phyloP scores from a whole-genome alignment of 1,140 invertebrate species.

The Harlomillsia oculata region DNA sequence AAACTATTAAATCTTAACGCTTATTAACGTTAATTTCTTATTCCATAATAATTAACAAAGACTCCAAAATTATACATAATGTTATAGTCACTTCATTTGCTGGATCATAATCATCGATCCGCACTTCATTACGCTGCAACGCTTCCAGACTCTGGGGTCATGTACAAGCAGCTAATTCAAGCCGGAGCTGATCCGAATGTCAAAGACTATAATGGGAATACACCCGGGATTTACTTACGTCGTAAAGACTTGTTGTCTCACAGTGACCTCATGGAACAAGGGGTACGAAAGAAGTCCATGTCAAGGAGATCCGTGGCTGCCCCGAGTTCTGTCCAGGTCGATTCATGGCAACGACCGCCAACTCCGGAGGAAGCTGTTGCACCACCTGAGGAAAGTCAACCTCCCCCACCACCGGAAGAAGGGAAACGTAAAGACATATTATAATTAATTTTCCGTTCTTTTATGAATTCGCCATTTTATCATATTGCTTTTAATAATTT shows the following conservation, averaged over 20 bases:
- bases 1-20: slow-evolving; percentile 49
- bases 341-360: slow-evolving; percentile 20
- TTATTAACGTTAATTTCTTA: background rate
- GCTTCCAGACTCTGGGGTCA: slow-evolving; percentile 73
- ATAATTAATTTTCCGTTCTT: too few relatives aligned
- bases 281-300: background rate
- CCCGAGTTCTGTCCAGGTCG: background rate
- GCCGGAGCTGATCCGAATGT: slow-evolving; percentile 71
- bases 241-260: slow-evolving; percentile 59
- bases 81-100: slow-evolving; percentile 22
- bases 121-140: slow-evolving; percentile 84
- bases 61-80: slow-evolving; percentile 37
- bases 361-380: slow-evolving; percentile 4
- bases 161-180: slow-evolving; percentile 68
- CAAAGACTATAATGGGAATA: slow-evolving; percentile 52
- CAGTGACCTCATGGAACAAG: slow-evolving; percentile 18
- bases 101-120: slow-evolving; percentile 70
- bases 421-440: too few relatives aligned
- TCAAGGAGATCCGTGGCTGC: slow-evolving; percentile 1
- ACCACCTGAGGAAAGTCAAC: too few relatives aligned
- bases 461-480: too few relatives aligned
- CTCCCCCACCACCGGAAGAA: too few relatives aligned
- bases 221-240: slow-evolving; percentile 54
- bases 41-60: background rate
- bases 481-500: too few relatives aligned